A percentile compares a stretch with the other conserved stretches of the same genome.
Evolutionary conservation across 2,797 vertebrate genomes (phyloP).

Genomic region (Dermochelys coriacea): DNA sequence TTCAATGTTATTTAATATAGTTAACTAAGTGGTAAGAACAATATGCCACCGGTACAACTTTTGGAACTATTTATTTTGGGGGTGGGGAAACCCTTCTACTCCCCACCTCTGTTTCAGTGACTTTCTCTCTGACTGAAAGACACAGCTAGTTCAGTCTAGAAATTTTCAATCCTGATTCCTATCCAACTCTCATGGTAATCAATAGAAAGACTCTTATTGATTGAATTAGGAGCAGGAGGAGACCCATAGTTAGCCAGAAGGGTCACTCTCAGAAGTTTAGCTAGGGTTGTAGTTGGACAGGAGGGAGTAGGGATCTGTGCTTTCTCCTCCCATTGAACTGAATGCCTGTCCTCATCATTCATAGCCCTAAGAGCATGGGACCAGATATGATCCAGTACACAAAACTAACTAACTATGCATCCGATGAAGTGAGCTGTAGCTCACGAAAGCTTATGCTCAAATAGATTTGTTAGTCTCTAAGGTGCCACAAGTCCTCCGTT

Average conservation of each 20-base stretch:
- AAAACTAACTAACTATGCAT: too few species aligned
- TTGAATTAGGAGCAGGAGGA: rapidly evolving
- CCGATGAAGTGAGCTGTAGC: too few species aligned
- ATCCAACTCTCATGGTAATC: background rate
- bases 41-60: background rate
- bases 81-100: background rate
- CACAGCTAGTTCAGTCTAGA: background rate
- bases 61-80: background rate
- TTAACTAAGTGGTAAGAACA: background rate
- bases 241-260: background rate
- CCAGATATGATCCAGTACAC: background rate
- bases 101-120: background rate
- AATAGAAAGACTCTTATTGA: background rate
- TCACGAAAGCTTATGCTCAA: too few species aligned
- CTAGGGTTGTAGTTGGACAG: background rate
- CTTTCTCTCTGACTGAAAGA: background rate
- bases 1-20: background rate
- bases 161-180: background rate
- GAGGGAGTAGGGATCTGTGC: background rate
- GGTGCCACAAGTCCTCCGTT: too few species aligned
- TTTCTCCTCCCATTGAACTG: background rate
- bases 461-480: too few species aligned
- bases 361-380: background rate
- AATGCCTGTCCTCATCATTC: background rate
- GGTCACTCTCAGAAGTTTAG: background rate